Evolutionary conservation across 2,113 vertebrate genomes (phyloP), one percentile per base, ranked within the genome.

Genomic region (Eublepharis macularius): DNA sequence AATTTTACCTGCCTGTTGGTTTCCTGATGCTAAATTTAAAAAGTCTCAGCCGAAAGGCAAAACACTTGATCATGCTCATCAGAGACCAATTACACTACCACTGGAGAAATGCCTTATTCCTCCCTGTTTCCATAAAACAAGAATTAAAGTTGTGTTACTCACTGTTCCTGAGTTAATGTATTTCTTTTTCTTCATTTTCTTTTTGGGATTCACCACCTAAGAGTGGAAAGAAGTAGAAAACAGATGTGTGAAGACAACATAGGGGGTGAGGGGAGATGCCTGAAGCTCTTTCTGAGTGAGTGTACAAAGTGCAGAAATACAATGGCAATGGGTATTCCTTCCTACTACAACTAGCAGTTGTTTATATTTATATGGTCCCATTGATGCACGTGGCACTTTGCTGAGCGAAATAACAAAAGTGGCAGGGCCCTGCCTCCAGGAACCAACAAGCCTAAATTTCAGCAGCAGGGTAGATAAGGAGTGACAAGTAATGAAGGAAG

Each of bases 121-220:
- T 32, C 68, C 60, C 29, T 70, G 24, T 51, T 76, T n/a, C 45
- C 19, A 24, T 51, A 49, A 83, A 51, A 49, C 43, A 57, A 34
- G 60, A 49, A 36, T 72, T 54, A 34, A 73, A 79, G 65, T 24
- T 51, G 60, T 13, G 16, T 41, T 86, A 97, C 97, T 98, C 92
- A 99, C 98, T 26, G 98, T 99, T 95, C 98, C 98, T 0, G 98
- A 98, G 95, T 99, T 98, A 77, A 97, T 95, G 41, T 98, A 99
- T 94, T 98, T 99, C 97, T 99, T 99, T 94, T 99, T 99, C 97
- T 99, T 99, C 97, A 99, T 98, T 96, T 98, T 99, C 97, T 99
- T 99, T 94, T 97, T 98, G 0, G 97, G 97, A 93, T 98, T 98
- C 89, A 98, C 96, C 90, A 99, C 98, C 98, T 98, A 92, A 39